Percentiles rank a stretch among this genome's conserved stretches.
phyloP scores from a whole-genome alignment of 2,888 invertebrate genomes.

The Sphaerophoria taeniata region DNA sequence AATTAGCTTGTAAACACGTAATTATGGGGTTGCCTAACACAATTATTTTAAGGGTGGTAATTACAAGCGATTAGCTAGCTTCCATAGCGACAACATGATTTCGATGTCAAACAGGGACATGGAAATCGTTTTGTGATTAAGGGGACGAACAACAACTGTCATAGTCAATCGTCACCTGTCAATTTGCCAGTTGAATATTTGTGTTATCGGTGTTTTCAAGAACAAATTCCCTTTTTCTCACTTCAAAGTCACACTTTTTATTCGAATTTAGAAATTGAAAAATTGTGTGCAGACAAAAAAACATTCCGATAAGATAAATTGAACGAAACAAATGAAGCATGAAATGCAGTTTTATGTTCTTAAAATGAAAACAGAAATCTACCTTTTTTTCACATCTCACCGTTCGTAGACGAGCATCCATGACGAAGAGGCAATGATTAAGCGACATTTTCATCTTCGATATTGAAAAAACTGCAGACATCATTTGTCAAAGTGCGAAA shows the following conservation, averaged over 20 bases:
- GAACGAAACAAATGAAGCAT: conserved; percentile 70
- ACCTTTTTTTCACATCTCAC: conserved; percentile 66
- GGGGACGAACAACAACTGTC: conserved; percentile 25
- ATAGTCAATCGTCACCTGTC: conserved; percentile 68
- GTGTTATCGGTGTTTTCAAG: conserved; percentile 14
- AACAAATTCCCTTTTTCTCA: conserved; percentile 12
- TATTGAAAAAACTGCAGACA: conserved; percentile 65
- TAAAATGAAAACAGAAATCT: conserved; percentile 16
- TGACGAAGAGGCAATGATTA: conserved; percentile 64
- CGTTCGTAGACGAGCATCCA: conserved; percentile 24
- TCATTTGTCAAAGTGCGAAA: conserved; percentile 64
- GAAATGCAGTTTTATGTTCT: conserved; percentile 57
- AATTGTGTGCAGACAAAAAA: conserved; percentile 30
- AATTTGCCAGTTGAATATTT: conserved; percentile 37
- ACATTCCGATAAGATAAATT: conserved; percentile 62
- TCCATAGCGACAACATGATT: conserved; percentile 52
- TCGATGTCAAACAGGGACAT: conserved; percentile 64
- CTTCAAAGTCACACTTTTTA: conserved; percentile 41
- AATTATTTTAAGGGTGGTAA: conserved; percentile 72
- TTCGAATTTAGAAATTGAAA: conserved; percentile 31
- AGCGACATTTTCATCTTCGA: conserved; percentile 41
- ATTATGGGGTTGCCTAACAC: conserved; percentile 73
- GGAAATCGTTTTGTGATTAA: conserved; percentile 53
- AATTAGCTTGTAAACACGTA: conserved; percentile 75
- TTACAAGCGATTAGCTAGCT: conserved; percentile 71